Base-by-base conservation (phyloP, 2,113 vertebrate genomes). In the Colinus virginianus region DNA sequence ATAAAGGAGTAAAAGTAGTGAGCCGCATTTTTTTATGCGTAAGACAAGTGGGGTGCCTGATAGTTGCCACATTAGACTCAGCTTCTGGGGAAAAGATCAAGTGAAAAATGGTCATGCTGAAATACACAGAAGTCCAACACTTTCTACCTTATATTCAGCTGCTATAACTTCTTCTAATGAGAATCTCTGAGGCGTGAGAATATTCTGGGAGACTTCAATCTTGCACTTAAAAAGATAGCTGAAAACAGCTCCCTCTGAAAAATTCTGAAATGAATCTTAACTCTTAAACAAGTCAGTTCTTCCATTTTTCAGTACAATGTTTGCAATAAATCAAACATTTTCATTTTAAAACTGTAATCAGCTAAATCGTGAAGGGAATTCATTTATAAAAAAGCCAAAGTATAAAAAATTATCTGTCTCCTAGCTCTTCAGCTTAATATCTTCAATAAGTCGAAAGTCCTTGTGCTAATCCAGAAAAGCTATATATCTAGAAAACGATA, bases 321-420 rank as follows among this genome's bases (percentile, higher is more conserved):
- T 96, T 95, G 51, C 82, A 75, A 96, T 90, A 94, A 89, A 95
- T 82, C 70, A 61, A 55, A 56, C 15, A 74, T 76, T 86, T 96
- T 87, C 19, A 88, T 89, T 96, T 88, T 68, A 92, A 62, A 79
- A 69, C 45, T 90, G 16, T 42, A 88, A 82, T 74, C 66, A 94
- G 69, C 42, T 85, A 88, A 94, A 88, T 92, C 0, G 0, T 88
- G 70, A 80, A 81, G 28, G 48, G 17, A 82, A 79, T 90, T 91
- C 0, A 91, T 92, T 93, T 87, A 90, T 58, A 51, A 84, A 72
- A 80, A 77, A 61, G 4, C 3, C 13, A 30, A 71, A 71, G n/a
- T 62, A 68, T 76, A 93, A 91, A 91, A 82, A 91, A 77, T 86
- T 55, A 56, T 88, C 68, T 88, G 43, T 43, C 72, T 94, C 70